Base-by-base conservation (phyloP, 2,888 invertebrate genomes). In the Caenorhabditis uteleia region DNA sequence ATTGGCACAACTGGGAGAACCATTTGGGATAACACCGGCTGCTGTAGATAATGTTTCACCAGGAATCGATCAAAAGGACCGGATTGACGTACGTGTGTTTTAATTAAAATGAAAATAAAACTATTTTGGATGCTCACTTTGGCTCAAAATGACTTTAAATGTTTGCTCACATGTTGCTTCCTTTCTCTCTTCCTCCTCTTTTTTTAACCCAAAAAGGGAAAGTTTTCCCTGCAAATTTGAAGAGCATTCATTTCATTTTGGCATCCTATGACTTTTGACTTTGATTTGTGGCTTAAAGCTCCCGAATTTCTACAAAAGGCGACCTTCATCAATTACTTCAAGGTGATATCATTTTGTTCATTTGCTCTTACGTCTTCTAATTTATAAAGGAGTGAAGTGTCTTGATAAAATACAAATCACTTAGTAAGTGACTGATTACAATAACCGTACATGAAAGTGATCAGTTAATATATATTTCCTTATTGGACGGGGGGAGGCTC, bases 1-100 rank as follows among this genome's bases (percentile, higher is more conserved):
- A 44, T 50, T 72, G 59, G 72, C 72, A 47, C 69, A 69, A 29
- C 57, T 72, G 20, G 72, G 67, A 21, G 72, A 69, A 38, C 72
- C 72, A 27, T 72, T 72, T 38, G 66, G 69, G 26, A 60, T 59
- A 45, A 59, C 66, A n/a, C 66, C 59, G 10, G 50, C 66, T 29
- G 51, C 59, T 38, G 48, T 66, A 23, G 66, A 66, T 27, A 60
- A 66, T 46, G 66, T 66, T 3, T 66, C 66, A 20, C 66, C 66
- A 12, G 64, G 64, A 5, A 44, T 57, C 31, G 57, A 57, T 29
- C 53, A 47, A 33, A 57, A 57, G 44, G 53, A 56, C 31, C 10
- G 5, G 29, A 18, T 39, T n/a, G 56, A 55, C 48, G 64, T 59
- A 34, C 36, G 64, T 60, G 31, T 29, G 27, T 45, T 31, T 39